Conservation (phyloP, 2,797 vertebrate genomes). For the Poecilia wingei region DNA sequence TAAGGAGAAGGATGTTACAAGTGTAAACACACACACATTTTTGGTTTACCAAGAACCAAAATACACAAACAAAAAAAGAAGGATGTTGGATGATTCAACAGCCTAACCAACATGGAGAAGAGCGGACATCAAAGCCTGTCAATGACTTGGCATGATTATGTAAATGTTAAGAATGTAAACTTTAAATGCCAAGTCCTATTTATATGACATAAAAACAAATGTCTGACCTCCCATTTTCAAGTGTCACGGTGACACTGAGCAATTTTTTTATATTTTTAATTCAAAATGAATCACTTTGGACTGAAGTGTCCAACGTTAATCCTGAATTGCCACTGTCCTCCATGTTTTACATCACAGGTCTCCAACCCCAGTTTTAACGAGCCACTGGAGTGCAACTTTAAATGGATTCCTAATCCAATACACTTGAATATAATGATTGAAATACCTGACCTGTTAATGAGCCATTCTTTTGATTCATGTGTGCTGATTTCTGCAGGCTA, state of each 20-base stretch:
- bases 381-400: not conserved
- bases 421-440: not conserved
- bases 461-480: not conserved
- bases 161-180: not conserved
- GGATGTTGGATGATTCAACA: not conserved
- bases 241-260: not conserved
- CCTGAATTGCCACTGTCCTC: not conserved
- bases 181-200: not conserved
- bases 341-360: not conserved
- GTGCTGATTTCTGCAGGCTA: not conserved
- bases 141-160: not conserved
- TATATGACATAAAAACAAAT: not conserved
- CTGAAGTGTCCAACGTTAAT: not conserved
- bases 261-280: not conserved
- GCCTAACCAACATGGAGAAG: not conserved
- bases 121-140: not conserved
- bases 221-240: slow-evolving; percentile 1
- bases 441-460: not conserved
- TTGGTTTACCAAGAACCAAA: not conserved
- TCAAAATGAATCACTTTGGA: not conserved
- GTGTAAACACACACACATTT: slow-evolving; percentile 1
- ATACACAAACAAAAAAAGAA: not conserved
- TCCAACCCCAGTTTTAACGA: not conserved
- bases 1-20: not conserved
- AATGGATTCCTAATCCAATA: not conserved